Conservation (phyloP, 2,888 invertebrate species). For the Tenthredo mesomela region DNA sequence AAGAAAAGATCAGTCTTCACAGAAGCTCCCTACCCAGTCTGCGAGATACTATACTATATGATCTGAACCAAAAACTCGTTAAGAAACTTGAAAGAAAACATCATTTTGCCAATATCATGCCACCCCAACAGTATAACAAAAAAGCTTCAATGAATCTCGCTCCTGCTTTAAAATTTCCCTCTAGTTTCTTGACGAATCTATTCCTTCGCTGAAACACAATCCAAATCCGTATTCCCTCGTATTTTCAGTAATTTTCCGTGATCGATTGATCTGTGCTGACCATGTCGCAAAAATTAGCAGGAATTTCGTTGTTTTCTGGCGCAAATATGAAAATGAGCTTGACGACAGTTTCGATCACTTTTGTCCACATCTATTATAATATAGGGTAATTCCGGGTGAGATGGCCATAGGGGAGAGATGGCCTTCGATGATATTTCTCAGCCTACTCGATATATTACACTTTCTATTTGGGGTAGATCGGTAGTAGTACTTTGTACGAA, state of each 20-base stretch:
- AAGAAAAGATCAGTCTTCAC: background rate
- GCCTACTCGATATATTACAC: too few relatives aligned
- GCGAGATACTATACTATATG: background rate
- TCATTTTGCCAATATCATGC: conserved; percentile 6
- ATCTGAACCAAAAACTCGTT: conserved; percentile 13
- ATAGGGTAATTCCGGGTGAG: too few relatives aligned
- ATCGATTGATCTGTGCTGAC: background rate
- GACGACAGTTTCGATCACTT: background rate
- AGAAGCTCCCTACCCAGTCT: background rate
- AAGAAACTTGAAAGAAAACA: conserved; percentile 13
- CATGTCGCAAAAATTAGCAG: background rate
- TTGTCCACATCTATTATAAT: background rate
- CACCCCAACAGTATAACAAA: background rate
- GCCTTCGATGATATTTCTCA: too few relatives aligned
- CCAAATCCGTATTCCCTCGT: background rate
- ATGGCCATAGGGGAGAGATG: too few relatives aligned
- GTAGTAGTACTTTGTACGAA: too few relatives aligned
- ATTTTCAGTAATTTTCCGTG: background rate
- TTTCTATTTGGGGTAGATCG: too few relatives aligned
- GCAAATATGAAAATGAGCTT: background rate
- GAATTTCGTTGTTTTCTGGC: too few relatives aligned
- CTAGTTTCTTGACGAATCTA: background rate
- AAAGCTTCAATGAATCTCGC: background rate
- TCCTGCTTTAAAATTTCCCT: background rate
- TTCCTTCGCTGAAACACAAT: background rate